Conservation (phyloP, 2,797 vertebrate genomes). For the Chaunax sp. region DNA sequence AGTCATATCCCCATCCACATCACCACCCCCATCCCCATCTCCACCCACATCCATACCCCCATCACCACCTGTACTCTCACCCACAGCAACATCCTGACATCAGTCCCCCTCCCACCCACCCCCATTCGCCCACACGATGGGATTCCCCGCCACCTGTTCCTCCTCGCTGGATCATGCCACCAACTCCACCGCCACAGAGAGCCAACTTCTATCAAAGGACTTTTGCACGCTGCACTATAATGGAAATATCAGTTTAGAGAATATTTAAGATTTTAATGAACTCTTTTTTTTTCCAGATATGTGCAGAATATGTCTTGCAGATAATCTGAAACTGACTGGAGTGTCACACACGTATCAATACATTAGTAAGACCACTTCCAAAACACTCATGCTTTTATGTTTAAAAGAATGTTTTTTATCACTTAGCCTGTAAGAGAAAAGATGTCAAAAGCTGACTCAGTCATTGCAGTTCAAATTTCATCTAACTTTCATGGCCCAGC, state of each 20-base stretch:
- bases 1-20: constrained; percentile 23
- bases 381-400: constrained; percentile 41
- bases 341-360: constrained; percentile 14
- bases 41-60: constrained; percentile 36
- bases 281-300: constrained; percentile 13
- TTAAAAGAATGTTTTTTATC: constrained; percentile 58
- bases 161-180: constrained; percentile 76
- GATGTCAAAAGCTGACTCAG: constrained; percentile 22
- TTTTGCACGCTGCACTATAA: constrained; percentile 82
- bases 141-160: constrained; percentile 75
- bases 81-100: constrained; percentile 56
- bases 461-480: constrained; percentile 34
- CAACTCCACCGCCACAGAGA: constrained; percentile 75
- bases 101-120: constrained; percentile 54
- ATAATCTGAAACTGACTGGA: constrained; percentile 24
- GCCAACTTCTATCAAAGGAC: constrained; percentile 80
- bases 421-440: constrained; percentile 51
- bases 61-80: constrained; percentile 33
- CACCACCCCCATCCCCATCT: constrained; percentile 28
- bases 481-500: constrained; percentile 44
- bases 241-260: constrained; percentile 83
- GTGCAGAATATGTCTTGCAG: constrained; percentile 23
- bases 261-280: constrained; percentile 22
- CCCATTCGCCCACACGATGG: constrained; percentile 63
- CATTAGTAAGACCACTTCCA: constrained; percentile 14